Conservation (phyloP, 2,888 invertebrate genomes). For the Drosophila greeni region DNA sequence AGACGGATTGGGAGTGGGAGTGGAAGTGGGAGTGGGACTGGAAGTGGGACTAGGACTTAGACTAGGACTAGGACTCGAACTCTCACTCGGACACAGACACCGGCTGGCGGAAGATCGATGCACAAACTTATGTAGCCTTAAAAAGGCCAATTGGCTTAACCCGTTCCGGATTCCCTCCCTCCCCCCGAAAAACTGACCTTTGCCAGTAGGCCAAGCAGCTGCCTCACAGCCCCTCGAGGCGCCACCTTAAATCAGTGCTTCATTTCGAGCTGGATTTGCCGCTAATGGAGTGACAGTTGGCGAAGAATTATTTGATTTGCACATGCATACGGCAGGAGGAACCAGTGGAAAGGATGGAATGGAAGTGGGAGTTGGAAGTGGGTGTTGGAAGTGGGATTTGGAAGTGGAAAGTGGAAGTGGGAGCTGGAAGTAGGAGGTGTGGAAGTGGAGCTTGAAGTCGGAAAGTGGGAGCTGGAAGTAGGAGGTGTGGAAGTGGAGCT, state of each 20-base stretch:
- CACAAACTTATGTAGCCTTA: constrained; percentile 6
- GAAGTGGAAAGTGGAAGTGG: not conserved
- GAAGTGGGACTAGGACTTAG: no score
- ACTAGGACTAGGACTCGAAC: not conserved
- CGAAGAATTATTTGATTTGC: constrained; percentile 70
- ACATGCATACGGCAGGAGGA: constrained; percentile 53
- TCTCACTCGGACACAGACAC: no score
- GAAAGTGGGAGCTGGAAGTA: no score
- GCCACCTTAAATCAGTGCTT: constrained; percentile 2
- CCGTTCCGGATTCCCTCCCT: constrained; percentile 2
- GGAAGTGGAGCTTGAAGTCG: no score
- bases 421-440: not conserved
- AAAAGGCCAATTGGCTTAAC: constrained; percentile 18
- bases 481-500: no score
- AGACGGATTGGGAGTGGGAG: no score
- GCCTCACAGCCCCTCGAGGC: not conserved
- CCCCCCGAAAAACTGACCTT: constrained; percentile 29
- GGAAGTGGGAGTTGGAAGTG: not conserved
- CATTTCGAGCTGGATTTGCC: constrained; percentile 53
- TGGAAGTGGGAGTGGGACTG: no score
- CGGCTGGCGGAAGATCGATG: constrained; percentile 56
- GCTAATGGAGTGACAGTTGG: constrained; percentile 70
- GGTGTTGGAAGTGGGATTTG: no score
- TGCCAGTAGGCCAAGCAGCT: not conserved
- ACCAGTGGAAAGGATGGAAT: not conserved